These are phyloP conservation scores for Paedocypris micromegethes DNA, from an alignment of 2,797 vertebrate species.

Conservation along the genomic window DNA sequence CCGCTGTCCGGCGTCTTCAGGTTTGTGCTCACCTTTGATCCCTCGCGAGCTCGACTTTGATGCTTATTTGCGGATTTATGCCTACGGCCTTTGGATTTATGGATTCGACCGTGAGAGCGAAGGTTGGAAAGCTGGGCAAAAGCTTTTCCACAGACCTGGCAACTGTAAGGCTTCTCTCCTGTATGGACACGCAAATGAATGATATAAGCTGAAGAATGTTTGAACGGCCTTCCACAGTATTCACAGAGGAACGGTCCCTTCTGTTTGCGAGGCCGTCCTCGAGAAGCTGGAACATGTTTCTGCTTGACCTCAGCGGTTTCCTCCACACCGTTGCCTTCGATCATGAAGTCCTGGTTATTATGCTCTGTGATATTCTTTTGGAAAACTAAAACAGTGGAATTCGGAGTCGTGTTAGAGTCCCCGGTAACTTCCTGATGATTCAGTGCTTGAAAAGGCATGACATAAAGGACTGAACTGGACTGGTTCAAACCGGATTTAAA, in stretches of 20 bases:
- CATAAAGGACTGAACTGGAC: too few relatives aligned
- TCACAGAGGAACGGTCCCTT: constrained; percentile 57
- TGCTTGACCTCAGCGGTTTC: background rate
- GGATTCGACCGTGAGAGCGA: constrained; percentile 62
- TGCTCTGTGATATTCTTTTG: constrained; percentile 8
- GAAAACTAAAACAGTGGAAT: background rate
- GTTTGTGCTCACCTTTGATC: too few relatives aligned
- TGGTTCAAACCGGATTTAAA: too few relatives aligned
- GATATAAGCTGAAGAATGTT: constrained; percentile 67
- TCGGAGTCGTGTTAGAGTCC: background rate
- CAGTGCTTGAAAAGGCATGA: constrained; percentile 2
- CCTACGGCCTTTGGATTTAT: constrained; percentile 42
- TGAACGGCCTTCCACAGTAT: constrained; percentile 61
- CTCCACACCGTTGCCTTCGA: background rate
- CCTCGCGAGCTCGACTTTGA: background rate
- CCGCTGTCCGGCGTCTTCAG: background rate
- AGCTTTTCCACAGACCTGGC: constrained; percentile 63
- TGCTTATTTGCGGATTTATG: constrained; percentile 8
- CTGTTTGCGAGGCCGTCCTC: constrained; percentile 46
- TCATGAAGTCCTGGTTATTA: constrained; percentile 9
- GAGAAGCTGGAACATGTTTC: constrained; percentile 14
- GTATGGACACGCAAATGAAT: constrained; percentile 72
- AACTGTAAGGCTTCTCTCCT: constrained; percentile 69
- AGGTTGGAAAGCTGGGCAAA: constrained; percentile 73
- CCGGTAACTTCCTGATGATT: constrained; percentile 1